Base-by-base conservation (phyloP, 2,113 vertebrate genomes). In the Jaculus jaculus region DNA sequence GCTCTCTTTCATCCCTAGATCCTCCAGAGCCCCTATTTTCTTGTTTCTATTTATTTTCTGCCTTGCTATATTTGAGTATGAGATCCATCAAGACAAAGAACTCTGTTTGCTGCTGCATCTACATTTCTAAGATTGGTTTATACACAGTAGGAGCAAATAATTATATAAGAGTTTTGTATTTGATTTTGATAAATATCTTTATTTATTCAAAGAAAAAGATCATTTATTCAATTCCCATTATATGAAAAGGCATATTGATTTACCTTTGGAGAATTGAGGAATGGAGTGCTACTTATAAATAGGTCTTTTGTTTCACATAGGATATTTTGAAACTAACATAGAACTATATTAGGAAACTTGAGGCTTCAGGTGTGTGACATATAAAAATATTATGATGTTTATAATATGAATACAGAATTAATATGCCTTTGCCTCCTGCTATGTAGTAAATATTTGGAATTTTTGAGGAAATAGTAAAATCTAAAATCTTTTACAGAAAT, bases 401-500 rank as follows among this genome's bases (percentile, higher is more conserved):
- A 61, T 23, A 63, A 42, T 23, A 73, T 88, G 71, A 61, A 17
- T 28, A 71, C 9, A 28, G 34, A 2, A 47, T 92, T 16, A 54
- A 20, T 15, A 66, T 1, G 85, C 47, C 2, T 47, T 6, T 21
- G 81, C 42, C 4, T 77, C 84, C 66, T 37, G 5, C 81, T 75
- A 71, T 61, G 37, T 51, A 66, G 26, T 30, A 65, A 72, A 68
- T 79, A 23, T 89, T 80, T 81, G 10, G 17, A 75, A 30, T 68
- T 24, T 94, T 84, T 61, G 23, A 60, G 21, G 28, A 87, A 89
- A 93, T n/a, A 72, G 6, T 42, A 80, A 86, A 68, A 90, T 79
- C 21, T 69, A 73, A 94, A 91, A 66, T 69, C 18, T 54, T n/a
- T 71, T 26, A 12, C 61, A 72, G 73, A 77, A 92, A 79, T 81